phyloP scores from a whole-genome alignment of 2,113 vertebrate genomes.

The Phrynocephalus versicolor region DNA sequence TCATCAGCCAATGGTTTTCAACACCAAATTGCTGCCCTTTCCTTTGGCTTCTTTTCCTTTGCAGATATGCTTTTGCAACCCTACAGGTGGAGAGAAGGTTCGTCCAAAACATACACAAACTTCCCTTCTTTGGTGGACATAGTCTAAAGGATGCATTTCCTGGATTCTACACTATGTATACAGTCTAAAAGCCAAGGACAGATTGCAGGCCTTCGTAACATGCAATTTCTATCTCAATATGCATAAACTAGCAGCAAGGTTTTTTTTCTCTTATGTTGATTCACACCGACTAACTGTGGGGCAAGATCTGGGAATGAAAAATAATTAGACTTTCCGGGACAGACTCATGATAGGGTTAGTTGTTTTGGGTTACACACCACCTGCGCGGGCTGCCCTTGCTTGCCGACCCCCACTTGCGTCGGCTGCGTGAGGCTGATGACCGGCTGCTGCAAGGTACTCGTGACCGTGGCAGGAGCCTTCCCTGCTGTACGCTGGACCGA shows the following conservation, averaged over 20 bases:
- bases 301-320: not conserved
- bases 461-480: slow-evolving; percentile 80
- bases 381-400: slow-evolving; percentile 79
- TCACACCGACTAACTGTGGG: no score
- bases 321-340: not conserved
- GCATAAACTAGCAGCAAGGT: not conserved
- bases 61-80: not conserved
- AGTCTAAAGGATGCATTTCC: not conserved
- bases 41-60: not conserved
- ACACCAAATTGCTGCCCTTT: not conserved
- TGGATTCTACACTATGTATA: not conserved
- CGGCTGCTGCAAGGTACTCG: slow-evolving; percentile 86
- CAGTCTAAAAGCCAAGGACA: not conserved
- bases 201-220: not conserved
- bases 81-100: not conserved
- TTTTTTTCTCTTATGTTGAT: not conserved
- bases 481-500: slow-evolving; percentile 79
- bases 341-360: rapidly evolving
- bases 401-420: slow-evolving; percentile 79
- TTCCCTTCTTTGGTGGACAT: not conserved
- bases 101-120: not conserved
- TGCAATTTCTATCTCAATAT: not conserved
- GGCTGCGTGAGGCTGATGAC: slow-evolving; percentile 88
- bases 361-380: slow-evolving; percentile 74
- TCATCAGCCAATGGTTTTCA: not conserved